Conservation (phyloP, 2,113 vertebrate species). For the Solenodon paradoxus region DNA sequence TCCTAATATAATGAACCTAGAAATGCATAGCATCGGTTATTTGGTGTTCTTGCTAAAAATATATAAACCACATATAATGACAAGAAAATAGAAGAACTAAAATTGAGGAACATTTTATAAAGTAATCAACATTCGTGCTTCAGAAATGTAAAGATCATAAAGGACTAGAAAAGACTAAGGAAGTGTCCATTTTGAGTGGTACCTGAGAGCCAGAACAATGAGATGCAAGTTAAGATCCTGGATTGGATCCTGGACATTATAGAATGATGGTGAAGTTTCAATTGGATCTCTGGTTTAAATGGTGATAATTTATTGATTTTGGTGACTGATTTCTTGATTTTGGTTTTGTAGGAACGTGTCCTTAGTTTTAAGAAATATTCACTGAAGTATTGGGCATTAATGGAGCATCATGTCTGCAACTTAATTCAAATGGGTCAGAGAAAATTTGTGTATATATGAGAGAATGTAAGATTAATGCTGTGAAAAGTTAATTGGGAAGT, state of each 20-base stretch:
- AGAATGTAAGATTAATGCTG: neutral
- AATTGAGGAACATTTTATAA: conserved; percentile 15
- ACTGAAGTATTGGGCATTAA: neutral
- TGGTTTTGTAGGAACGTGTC: neutral
- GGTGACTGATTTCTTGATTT: neutral
- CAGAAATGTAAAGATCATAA: neutral
- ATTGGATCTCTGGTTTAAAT: conserved; percentile 3
- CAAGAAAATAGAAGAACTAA: neutral
- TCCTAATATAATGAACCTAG: neutral
- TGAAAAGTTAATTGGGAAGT: neutral
- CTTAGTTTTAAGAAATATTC: neutral
- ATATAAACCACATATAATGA: neutral
- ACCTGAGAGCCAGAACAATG: neutral
- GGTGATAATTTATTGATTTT: conserved; percentile 9
- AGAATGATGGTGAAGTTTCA: neutral
- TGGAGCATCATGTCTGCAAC: neutral
- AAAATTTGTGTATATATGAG: neutral
- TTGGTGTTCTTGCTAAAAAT: neutral
- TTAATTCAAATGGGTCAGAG: neutral
- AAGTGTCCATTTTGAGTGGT: neutral
- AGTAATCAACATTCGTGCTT: neutral
- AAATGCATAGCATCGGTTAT: neutral
- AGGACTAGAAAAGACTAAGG: neutral
- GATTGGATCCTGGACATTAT: neutral
- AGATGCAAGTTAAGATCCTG: neutral